phyloP scores from a whole-genome alignment of 2,113 vertebrate species.

The Piaya cayana region DNA sequence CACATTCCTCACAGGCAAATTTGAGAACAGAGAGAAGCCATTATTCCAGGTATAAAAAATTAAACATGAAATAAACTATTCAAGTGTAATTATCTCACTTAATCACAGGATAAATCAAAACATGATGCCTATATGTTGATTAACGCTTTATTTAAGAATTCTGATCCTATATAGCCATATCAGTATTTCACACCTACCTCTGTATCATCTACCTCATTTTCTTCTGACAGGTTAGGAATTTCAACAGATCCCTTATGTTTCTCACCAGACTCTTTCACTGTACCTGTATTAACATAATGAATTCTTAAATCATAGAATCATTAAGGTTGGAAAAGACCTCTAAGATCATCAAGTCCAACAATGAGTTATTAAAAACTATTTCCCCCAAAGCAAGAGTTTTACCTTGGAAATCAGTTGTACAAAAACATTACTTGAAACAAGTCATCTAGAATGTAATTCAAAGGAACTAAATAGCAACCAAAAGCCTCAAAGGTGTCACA shows the following conservation, averaged over 20 bases:
- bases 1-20: not conserved
- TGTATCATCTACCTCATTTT: conserved; percentile 77
- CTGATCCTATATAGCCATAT: not conserved
- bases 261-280: conserved; percentile 72
- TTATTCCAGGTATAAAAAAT: not conserved
- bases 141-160: conserved; percentile 5
- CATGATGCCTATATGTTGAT: not conserved
- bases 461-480: not conserved
- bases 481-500: not conserved
- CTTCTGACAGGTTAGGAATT: conserved; percentile 79
- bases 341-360: no score
- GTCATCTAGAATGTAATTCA: not conserved
- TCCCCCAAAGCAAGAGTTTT: conserved; percentile 34
- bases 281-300: conserved; percentile 72
- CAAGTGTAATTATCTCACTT: not conserved
- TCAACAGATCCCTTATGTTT: conserved; percentile 77
- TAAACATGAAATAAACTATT: not conserved
- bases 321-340: no score
- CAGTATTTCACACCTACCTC: conserved; percentile 63
- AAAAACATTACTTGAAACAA: not conserved
- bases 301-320: conserved; percentile 24
- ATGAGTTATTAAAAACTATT: conserved; percentile 39
- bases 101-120: not conserved
- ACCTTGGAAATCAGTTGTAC: not conserved
- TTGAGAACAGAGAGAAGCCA: not conserved